Evolutionary conservation across 2,113 vertebrate species (phyloP).

Genomic region (Cariama cristata): DNA sequence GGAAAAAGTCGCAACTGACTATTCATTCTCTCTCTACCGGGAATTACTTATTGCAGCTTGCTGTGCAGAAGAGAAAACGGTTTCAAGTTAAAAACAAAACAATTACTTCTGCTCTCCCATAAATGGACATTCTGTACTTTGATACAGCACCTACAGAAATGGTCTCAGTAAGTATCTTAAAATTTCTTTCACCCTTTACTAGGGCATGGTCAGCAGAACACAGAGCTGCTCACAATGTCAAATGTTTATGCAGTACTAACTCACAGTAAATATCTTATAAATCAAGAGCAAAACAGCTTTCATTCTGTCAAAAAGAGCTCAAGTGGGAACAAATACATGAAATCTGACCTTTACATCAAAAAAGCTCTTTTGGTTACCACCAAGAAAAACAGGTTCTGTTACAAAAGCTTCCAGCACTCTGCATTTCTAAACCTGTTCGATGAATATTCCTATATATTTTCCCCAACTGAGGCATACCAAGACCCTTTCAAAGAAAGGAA

Average conservation of each 20-base stretch:
- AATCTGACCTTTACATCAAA: slow-evolving; percentile 70
- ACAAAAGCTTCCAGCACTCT: slow-evolving; percentile 14
- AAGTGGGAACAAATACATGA: slow-evolving; percentile 62
- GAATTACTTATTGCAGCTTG: neutral
- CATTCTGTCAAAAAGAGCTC: slow-evolving; percentile 47
- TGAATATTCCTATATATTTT: slow-evolving; percentile 10
- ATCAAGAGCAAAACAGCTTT: slow-evolving; percentile 52
- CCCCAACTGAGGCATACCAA: neutral
- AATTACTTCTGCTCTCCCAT: neutral
- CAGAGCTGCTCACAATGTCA: slow-evolving; percentile 5
- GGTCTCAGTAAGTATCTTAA: neutral
- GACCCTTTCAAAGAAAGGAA: neutral
- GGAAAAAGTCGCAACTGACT: neutral
- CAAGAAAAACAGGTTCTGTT: slow-evolving; percentile 1
- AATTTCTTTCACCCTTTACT: neutral
- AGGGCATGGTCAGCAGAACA: neutral
- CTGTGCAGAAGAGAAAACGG: neutral
- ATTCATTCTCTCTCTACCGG: neutral
- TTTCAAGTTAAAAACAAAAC: neutral
- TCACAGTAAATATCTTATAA: slow-evolving; percentile 57
- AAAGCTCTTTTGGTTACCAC: slow-evolving; percentile 17
- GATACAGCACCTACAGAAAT: neutral
- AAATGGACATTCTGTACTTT: neutral
- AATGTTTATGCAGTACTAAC: slow-evolving; percentile 36
- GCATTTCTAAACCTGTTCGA: neutral